Evolutionary conservation across 2,797 vertebrate species (phyloP), one percentile per base, ranked within the genome.

Genomic region (Halcyon leucocephala): DNA sequence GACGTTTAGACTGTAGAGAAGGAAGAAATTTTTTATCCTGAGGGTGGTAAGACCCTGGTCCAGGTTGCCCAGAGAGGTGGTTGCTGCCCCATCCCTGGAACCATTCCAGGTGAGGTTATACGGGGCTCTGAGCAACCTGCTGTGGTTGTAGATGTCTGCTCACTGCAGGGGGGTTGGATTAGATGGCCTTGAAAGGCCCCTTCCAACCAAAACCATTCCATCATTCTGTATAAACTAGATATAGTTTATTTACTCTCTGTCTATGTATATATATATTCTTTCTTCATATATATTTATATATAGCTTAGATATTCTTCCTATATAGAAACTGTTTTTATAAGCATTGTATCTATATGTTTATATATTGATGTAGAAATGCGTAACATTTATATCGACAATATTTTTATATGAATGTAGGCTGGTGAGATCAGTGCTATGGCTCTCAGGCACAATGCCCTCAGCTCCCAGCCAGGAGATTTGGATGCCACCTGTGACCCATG

Each of bases 341-440:
- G 14, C 17, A 25, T 33, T 69, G 2, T 26, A 49, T n/a, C 35
- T 69, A 5, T 29, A n/a, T 6, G 1, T 41, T 64, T 55, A 16
- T 9, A 20, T 37, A 31, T 35, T 1, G 1, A 3, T 15, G 39
- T 13, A 73, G 26, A 37, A 41, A 51, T 20, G 24, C 1, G 8
- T 39, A 24, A 51, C 5, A 3, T 19, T 41, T 60, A 4, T 52
- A 26, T 14, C 8, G 20, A 12, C 10, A 28, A 4, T 54, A 22
- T 33, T 89, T 78, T 66, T 14, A 11, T 14, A 9, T 9, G 7
- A 24, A 78, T 13, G 48, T 22, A 9, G 13, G 24, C n/a, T 33
- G 71, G 15, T 4, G 18, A 54, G 44, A 29, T 10, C 17, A 8
- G 3, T 25, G 12, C 26, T 26, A 4, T 12, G 46, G 31, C 26